Evolutionary conservation across 2,797 vertebrate species (phyloP), one percentile per base, ranked within the genome.

Genomic region (Coregonus sp.): DNA sequence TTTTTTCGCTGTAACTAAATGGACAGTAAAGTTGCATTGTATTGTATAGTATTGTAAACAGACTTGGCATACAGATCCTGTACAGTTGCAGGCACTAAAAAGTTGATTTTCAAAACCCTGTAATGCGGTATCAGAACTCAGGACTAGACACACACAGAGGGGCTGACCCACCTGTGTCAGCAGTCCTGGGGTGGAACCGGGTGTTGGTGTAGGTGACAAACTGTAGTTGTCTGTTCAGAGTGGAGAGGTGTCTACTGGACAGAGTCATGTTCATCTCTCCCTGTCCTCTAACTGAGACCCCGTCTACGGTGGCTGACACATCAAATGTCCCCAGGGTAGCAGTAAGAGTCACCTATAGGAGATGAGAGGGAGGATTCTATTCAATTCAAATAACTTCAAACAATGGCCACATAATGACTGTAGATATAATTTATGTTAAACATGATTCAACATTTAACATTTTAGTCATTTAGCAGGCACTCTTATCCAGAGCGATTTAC

Each of bases 171-270:
- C 97, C 94, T 89, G 91, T 94, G 78, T 98, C 97, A 14, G 95
- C 95, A 0, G 96, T 96, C 84, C 93, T 95, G 25, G 95, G 94
- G 79, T 97, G 95, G 89, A 96, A 97, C 50, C 92, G 84, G 0
- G 90, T 95, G 90, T 96, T 98, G 79, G 95, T 97, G 4, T 98
- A 98, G 66, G 93, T 96, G 84, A 98, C 80, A 3, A 98, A 95
- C 79, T 97, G 94, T 52, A 99, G 92, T 83, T 98, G 97, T 65
- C 93, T 90, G 88, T 98, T 98, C 74, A 99, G 92, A 77, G 91
- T 85, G 9, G 95, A 84, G 37, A 95, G 88, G 18, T 40, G 80
- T 54, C 80, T 50, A 83, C 96, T 96, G 0, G 90, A 88, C 66
- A 98, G 77, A 0, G 20, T 88, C 63, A 97, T 92, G 33, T 80